These are phyloP conservation scores for Meandrina meandrites DNA, from an alignment of 92 coral and sea anemone species.

Conservation along the genomic window DNA sequence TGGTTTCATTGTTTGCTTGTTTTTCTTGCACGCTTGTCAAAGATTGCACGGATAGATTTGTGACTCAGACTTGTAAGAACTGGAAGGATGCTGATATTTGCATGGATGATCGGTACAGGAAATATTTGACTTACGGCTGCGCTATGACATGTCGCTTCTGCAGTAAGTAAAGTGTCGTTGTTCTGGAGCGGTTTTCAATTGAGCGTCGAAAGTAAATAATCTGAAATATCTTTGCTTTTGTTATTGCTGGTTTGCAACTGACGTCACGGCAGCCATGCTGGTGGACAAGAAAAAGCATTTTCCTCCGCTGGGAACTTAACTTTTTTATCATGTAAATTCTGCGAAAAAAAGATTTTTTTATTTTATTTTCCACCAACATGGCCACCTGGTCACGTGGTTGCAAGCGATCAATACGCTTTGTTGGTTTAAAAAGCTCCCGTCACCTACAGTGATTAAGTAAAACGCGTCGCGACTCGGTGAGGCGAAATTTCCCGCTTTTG, in stretches of 20 bases:
- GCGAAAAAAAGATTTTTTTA: too few species aligned
- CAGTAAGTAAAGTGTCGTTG: slow-evolving; percentile 57
- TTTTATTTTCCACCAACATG: too few species aligned
- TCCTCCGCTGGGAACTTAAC: too few species aligned
- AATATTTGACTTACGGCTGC: slow-evolving; percentile 75
- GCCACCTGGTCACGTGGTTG: too few species aligned
- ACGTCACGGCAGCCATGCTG: too few species aligned
- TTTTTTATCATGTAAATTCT: too few species aligned
- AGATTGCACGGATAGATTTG: slow-evolving; percentile 72
- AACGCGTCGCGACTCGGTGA: too few species aligned
- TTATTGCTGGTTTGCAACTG: too few species aligned
- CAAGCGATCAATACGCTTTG: background rate
- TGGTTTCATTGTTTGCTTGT: background rate
- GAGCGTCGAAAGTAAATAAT: background rate
- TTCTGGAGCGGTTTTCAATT: background rate
- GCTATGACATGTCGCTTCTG: slow-evolving; percentile 73
- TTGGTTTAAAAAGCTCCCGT: background rate
- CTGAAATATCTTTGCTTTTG: background rate
- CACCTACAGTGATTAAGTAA: background rate
- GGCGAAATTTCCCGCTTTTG: too few species aligned
- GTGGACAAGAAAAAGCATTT: too few species aligned
- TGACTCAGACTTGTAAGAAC: slow-evolving; percentile 46
- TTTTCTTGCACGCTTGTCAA: slow-evolving; percentile 6
- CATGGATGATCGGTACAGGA: slow-evolving; percentile 42
- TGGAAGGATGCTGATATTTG: slow-evolving; percentile 76